These are phyloP conservation scores for Hydrolagus affinis DNA, from an alignment of 2,113 vertebrate genomes.

Conservation along the genomic window DNA sequence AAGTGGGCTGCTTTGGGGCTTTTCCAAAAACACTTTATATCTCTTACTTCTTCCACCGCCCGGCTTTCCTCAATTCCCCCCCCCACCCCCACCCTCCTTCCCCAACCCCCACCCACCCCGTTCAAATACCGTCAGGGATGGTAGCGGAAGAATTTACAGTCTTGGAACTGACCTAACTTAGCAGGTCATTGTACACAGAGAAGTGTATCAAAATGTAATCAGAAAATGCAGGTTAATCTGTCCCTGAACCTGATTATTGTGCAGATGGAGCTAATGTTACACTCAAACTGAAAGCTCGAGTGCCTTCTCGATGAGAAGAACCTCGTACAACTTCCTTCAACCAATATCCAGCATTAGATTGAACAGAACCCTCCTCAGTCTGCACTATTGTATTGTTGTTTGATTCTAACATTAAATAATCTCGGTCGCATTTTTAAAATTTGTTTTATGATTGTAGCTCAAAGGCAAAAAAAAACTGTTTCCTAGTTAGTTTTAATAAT, in stretches of 20 bases:
- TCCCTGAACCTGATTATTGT: not conserved
- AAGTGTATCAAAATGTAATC: conserved; percentile 20
- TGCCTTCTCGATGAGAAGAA: too few species aligned
- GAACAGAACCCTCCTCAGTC: too few species aligned
- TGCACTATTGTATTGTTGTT: too few species aligned
- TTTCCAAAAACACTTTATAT: conserved; percentile 81
- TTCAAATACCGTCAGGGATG: not conserved
- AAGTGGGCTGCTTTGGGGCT: conserved; percentile 72
- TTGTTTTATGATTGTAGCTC: not conserved
- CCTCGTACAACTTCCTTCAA: not conserved
- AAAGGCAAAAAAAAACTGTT: not conserved
- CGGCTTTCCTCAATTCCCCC: too few species aligned
- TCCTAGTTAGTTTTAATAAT: too few species aligned
- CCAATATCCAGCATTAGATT: too few species aligned
- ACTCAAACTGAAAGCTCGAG: not conserved
- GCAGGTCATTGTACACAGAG: conserved; percentile 16
- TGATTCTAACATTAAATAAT: not conserved
- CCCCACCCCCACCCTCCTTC: too few species aligned
- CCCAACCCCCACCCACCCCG: too few species aligned
- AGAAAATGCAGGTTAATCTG: conserved; percentile 24
- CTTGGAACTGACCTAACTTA: conserved; percentile 29
- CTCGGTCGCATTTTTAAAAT: not conserved
- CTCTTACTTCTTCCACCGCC: conserved; percentile 61
- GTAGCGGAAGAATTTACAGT: conserved; percentile 28
- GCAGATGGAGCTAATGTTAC: conserved; percentile 13